A percentile compares a stretch with the other conserved stretches of the same genome.
phyloP scores from a whole-genome alignment of 2,797 vertebrate species.

The Clarias laeviceps region DNA sequence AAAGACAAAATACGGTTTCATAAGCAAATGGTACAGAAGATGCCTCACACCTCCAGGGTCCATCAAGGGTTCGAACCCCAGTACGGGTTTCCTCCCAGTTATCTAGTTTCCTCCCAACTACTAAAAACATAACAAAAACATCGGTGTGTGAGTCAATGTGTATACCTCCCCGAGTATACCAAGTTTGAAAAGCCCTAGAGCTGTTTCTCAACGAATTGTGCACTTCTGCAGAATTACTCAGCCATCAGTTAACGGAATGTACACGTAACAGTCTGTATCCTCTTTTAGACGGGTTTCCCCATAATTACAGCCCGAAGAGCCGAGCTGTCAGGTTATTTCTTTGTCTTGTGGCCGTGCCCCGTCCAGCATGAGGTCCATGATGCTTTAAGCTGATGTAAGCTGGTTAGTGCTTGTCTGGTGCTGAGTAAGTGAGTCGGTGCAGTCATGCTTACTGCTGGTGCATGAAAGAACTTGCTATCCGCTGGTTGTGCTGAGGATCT shows the following conservation, averaged over 20 bases:
- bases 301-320: slow-evolving; percentile 14
- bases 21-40: not conserved
- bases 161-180: not conserved
- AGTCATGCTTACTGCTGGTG: slow-evolving; percentile 13
- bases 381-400: slow-evolving; percentile 25
- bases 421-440: not conserved
- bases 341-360: slow-evolving; percentile 39
- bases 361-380: slow-evolving; percentile 17
- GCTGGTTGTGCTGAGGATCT: not conserved
- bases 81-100: not conserved
- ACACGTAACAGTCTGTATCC: slow-evolving; percentile 48
- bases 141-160: not conserved
- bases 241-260: slow-evolving; percentile 1
- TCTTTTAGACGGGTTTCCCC: slow-evolving; percentile 12
- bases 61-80: not conserved
- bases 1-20: not conserved
- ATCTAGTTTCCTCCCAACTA: not conserved
- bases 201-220: not conserved
- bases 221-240: slow-evolving; percentile 19
- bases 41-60: not conserved
- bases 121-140: not conserved
- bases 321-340: slow-evolving; percentile 20
- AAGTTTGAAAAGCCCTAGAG: not conserved
- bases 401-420: slow-evolving; percentile 20
- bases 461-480: slow-evolving; percentile 17